Base-by-base conservation (phyloP, 64 coral and sea anemone species). In the Acropora tenuis region DNA sequence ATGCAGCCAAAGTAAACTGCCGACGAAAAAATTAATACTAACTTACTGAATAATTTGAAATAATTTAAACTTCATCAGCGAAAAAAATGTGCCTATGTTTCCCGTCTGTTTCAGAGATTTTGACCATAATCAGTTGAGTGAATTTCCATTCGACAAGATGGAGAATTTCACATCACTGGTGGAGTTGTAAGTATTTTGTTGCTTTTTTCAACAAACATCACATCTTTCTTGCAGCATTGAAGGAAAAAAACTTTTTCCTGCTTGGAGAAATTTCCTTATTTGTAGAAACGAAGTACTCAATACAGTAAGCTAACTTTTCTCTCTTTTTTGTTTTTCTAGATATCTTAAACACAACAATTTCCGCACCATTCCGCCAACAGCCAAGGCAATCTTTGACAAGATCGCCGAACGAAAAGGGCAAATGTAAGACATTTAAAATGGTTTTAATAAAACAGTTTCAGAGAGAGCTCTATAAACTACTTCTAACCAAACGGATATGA, bases 101-200 rank as follows among this genome's bases (percentile, higher is more conserved):
- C 13, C n/a, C 5, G 43, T n/a, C 7, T 85, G 17, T 85, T 71
- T 48, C 44, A 85, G 82, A 49, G 49, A 85, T 30, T 16, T 85
- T 15, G 45, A 73, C 2, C 6, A 69, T n/a, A 85, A 85, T 85
- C 82, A 10, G n/a, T 43, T 85, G 1, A 71, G 16, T 20, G 65
- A 85, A 48, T 85, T 85, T 85, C 82, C 82, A 50, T 13, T 71
- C 8, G 82, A 85, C 45, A 30, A 44, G 46, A n/a, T 85, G 4
- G 5, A 85, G 63, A 85, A 85, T 48, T 71, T 85, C 15, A 85
- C 43, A 17, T 44, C 15, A 0, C 40, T 85, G 18, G 4, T 6
- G 18, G 65, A 49, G 16, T 44, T 85, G 82, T 85, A 71, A 85
- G 82, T 85, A 72, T 19, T 0, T 2, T 4, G 52, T 75, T 9